Evolutionary conservation across 2,888 invertebrate genomes (phyloP).

Genomic region (Ceriagrion tenellum): DNA sequence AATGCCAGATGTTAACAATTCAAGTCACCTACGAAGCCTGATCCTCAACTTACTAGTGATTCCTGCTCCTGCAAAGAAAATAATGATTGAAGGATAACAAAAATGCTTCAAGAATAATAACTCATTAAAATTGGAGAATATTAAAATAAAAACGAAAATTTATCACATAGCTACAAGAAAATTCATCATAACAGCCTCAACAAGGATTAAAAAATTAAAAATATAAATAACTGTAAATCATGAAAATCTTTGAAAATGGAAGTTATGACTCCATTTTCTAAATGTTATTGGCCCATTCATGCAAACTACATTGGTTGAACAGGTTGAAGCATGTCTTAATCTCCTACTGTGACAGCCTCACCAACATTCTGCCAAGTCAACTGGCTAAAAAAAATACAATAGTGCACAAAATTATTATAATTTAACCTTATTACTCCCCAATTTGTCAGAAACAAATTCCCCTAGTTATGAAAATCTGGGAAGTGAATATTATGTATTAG

Average conservation of each 20-base stretch:
- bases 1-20: constrained; percentile 38
- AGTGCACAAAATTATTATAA: no score
- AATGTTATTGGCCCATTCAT: not conserved
- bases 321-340: no score
- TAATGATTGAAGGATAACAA: constrained; percentile 71
- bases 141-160: constrained; percentile 65
- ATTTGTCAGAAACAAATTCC: no score
- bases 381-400: no score
- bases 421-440: no score
- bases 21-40: constrained; percentile 62
- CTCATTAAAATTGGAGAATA: constrained; percentile 51
- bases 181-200: constrained; percentile 48
- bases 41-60: constrained; percentile 82
- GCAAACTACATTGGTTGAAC: no score
- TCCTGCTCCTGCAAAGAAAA: constrained; percentile 83
- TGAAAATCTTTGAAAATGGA: not conserved
- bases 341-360: no score
- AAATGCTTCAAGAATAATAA: constrained; percentile 71
- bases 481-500: no score
- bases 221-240: constrained; percentile 20
- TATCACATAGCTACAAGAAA: constrained; percentile 21
- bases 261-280: not conserved
- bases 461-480: no score
- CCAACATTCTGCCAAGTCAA: no score
- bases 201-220: constrained; percentile 68